These are phyloP conservation scores for Halcyon malimbica DNA, from an alignment of 2,113 vertebrate genomes.

Conservation along the genomic window DNA sequence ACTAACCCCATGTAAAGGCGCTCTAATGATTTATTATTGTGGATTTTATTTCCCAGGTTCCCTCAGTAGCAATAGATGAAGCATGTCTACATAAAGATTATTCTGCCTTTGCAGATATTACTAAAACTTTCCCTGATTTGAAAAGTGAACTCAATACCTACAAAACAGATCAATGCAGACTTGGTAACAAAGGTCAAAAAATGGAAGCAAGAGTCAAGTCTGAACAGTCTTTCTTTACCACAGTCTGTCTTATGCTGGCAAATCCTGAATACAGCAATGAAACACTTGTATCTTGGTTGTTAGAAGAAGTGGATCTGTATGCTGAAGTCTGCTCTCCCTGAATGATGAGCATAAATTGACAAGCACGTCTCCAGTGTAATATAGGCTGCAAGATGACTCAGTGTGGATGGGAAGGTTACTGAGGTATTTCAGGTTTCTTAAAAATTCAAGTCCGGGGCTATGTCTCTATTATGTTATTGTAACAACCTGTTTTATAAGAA, in stretches of 20 bases:
- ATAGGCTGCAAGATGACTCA: not conserved
- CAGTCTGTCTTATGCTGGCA: not conserved
- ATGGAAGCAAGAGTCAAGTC: not conserved
- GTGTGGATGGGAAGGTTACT: not conserved
- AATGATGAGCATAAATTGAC: not conserved
- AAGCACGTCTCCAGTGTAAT: not conserved
- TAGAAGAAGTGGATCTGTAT: not conserved
- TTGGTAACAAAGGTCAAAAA: not conserved
- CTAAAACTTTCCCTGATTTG: not conserved
- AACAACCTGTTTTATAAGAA: not conserved
- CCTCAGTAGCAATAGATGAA: not conserved
- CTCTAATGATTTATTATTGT: not conserved
- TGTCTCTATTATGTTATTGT: not conserved
- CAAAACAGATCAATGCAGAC: not conserved
- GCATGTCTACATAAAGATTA: not conserved
- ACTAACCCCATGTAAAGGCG: conserved; percentile 7
- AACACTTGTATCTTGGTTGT: not conserved
- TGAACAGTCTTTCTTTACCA: not conserved
- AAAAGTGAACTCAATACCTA: not conserved
- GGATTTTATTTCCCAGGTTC: conserved; percentile 7
- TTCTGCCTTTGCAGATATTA: not conserved
- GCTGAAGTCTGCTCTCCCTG: not conserved
- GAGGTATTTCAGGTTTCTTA: not conserved
- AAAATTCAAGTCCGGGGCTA: not conserved
- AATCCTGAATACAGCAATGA: not conserved